These are phyloP conservation scores for Drosophila koepferae DNA, from an alignment of 2,888 invertebrate genomes.

Conservation along the genomic window DNA sequence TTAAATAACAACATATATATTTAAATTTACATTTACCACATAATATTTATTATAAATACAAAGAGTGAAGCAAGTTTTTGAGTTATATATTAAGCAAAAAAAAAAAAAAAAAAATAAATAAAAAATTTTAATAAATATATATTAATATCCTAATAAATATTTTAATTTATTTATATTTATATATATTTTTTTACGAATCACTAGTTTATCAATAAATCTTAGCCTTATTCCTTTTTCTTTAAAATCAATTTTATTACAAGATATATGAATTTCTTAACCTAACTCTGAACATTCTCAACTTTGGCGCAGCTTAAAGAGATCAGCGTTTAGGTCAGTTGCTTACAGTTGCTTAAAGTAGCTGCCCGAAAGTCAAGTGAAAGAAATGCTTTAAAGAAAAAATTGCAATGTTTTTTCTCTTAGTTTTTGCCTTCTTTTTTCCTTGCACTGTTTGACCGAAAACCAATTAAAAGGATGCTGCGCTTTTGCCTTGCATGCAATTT, in stretches of 20 bases:
- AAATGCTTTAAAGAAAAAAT: conserved; percentile 36
- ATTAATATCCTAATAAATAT: too few relatives aligned
- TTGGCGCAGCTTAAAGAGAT: neutral
- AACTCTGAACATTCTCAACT: neutral
- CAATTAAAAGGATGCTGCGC: conserved; percentile 61
- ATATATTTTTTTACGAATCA: too few relatives aligned
- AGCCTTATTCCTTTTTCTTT: neutral
- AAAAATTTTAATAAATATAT: too few relatives aligned
- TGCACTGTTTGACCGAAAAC: conserved; percentile 57
- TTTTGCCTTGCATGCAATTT: conserved; percentile 56
- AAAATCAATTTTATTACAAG: neutral
- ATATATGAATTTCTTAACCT: neutral
- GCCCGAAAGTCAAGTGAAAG: conserved; percentile 34
- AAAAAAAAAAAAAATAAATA: too few relatives aligned
- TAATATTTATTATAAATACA: too few relatives aligned
- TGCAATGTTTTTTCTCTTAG: neutral
- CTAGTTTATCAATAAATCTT: neutral
- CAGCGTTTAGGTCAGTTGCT: neutral
- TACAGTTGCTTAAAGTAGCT: neutral
- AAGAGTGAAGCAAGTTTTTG: too few relatives aligned
- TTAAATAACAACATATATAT: neutral
- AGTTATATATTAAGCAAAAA: too few relatives aligned
- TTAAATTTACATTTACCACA: too few relatives aligned
- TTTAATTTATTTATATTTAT: too few relatives aligned
- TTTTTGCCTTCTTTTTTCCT: neutral